Evolutionary conservation across 2,113 vertebrate species (phyloP).

Genomic region (Fregata magnificens): DNA sequence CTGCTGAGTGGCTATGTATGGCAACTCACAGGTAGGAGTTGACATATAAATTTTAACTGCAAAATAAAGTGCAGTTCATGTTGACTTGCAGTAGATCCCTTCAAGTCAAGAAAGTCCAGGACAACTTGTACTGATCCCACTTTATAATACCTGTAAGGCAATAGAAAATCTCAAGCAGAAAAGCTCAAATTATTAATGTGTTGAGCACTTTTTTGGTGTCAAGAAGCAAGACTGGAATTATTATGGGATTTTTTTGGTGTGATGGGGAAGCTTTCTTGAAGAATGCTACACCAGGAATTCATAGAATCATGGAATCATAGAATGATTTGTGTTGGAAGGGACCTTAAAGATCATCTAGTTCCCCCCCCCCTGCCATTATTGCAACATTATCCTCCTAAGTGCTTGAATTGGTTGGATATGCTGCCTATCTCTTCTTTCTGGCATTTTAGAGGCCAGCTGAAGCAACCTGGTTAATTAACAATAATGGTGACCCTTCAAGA

Average conservation of each 20-base stretch:
- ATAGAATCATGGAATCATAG: not conserved
- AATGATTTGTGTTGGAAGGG: not conserved
- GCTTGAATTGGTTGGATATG: not conserved
- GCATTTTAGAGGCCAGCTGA: not conserved
- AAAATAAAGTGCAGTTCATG: not conserved
- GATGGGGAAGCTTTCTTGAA: not conserved
- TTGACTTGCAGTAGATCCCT: not conserved
- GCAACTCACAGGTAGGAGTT: not conserved
- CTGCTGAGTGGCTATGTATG: not conserved
- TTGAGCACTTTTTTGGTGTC: fast-evolving
- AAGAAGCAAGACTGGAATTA: not conserved
- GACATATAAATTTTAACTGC: not conserved
- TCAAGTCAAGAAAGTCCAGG: not conserved
- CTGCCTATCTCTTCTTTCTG: not conserved
- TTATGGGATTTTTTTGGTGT: not conserved
- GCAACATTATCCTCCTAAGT: not conserved
- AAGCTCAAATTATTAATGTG: not conserved
- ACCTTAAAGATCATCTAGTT: not conserved
- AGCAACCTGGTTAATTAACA: not conserved
- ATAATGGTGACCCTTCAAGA: not conserved
- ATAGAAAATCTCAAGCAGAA: not conserved
- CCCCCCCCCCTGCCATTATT: not conserved
- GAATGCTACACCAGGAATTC: not conserved
- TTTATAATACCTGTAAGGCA: not conserved
- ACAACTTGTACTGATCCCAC: not conserved